Conservation (phyloP, 1,140 invertebrate genomes). For the Colletes gigas region DNA sequence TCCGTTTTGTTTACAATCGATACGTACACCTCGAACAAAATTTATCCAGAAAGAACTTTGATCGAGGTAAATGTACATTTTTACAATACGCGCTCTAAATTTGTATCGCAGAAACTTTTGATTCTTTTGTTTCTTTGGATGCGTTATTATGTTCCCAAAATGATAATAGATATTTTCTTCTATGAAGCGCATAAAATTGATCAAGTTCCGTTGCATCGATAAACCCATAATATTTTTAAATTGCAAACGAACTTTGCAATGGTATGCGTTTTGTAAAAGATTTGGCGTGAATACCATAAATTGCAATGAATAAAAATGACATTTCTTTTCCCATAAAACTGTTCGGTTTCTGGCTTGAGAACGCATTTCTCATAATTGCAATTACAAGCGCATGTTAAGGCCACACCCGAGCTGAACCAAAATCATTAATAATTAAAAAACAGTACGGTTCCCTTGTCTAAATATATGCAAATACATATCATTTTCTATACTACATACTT, state of each 20-base stretch:
- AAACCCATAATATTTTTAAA: constrained; percentile 3
- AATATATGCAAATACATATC: constrained; percentile 13
- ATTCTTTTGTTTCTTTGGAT: neutral
- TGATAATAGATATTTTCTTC: neutral
- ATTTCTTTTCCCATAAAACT: neutral
- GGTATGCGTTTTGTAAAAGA: neutral
- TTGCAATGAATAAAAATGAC: neutral
- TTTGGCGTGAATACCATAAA: neutral
- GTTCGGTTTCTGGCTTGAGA: constrained; percentile 1
- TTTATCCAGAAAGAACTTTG: neutral
- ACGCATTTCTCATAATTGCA: constrained; percentile 3
- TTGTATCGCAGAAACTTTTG: neutral
- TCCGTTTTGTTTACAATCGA: neutral
- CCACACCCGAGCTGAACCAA: constrained; percentile 3
- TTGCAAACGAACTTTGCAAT: constrained; percentile 5
- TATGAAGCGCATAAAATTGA: constrained; percentile 2
- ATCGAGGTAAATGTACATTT: constrained; percentile 1
- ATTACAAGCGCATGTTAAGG: constrained; percentile 14
- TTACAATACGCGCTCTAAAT: constrained; percentile 1
- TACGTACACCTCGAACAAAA: neutral
- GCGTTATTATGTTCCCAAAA: neutral
- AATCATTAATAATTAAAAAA: constrained; percentile 12
- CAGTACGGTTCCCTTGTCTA: neutral
- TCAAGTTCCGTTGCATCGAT: constrained; percentile 3
- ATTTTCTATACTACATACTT: constrained; percentile 5